Conservation (phyloP, 2,113 vertebrate species). For the Lagopus leucura region DNA sequence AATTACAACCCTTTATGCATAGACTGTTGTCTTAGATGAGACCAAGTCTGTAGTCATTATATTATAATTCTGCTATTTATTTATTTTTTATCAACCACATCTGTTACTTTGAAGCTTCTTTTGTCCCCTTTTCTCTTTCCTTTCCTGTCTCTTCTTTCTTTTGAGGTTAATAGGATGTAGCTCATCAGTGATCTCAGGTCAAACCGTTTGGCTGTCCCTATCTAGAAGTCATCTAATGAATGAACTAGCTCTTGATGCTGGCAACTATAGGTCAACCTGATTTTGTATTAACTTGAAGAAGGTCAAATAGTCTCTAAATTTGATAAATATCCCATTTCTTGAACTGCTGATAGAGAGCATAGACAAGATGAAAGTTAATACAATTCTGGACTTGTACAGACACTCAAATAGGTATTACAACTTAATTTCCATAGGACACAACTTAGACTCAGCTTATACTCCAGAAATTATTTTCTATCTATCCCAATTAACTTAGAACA, state of each 20-base stretch:
- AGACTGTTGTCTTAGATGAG: not conserved
- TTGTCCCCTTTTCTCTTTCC: slow-evolving; percentile 32
- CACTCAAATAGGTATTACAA: not conserved
- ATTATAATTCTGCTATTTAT: not conserved
- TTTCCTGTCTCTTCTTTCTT: slow-evolving; percentile 14
- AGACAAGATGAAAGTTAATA: slow-evolving; percentile 40
- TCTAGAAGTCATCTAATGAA: slow-evolving; percentile 59
- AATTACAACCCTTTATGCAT: not conserved
- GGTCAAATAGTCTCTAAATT: slow-evolving; percentile 65
- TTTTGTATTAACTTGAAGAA: slow-evolving; percentile 68
- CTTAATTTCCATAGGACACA: slow-evolving; percentile 19
- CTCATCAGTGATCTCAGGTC: slow-evolving; percentile 52
- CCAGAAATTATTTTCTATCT: not conserved
- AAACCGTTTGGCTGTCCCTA: slow-evolving; percentile 22
- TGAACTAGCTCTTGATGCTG: slow-evolving; percentile 55
- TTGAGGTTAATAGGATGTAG: slow-evolving; percentile 56
- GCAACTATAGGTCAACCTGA: slow-evolving; percentile 57
- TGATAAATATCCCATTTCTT: slow-evolving; percentile 69
- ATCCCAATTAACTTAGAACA: not conserved
- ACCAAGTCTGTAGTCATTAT: not conserved
- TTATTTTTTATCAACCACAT: not conserved
- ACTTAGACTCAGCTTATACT: not conserved
- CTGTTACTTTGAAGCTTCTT: slow-evolving; percentile 9
- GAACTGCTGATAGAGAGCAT: slow-evolving; percentile 46
- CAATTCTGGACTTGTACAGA: not conserved